phyloP scores from a whole-genome alignment of 2,888 invertebrate species.

The Tetropium fuscum region DNA sequence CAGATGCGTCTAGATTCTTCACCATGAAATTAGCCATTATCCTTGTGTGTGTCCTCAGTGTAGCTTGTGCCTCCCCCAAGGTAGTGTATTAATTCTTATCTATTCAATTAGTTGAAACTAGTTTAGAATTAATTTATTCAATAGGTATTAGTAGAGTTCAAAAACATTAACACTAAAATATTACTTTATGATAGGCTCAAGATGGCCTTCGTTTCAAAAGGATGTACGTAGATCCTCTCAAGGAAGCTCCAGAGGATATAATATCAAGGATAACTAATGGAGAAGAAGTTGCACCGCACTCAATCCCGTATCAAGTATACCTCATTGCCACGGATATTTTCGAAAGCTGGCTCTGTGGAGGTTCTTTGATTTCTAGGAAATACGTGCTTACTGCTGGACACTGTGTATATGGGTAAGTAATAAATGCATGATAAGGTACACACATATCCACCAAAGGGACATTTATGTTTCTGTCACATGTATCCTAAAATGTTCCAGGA shows the following conservation, averaged over 20 bases:
- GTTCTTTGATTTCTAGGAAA: slow-evolving; percentile 35
- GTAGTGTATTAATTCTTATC: neutral
- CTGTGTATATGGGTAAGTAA: slow-evolving; percentile 36
- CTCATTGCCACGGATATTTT: slow-evolving; percentile 3
- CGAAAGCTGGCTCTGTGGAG: slow-evolving; percentile 38
- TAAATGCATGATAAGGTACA: too few relatives aligned
- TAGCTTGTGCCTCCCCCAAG: slow-evolving; percentile 3
- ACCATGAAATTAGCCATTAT: slow-evolving; percentile 5
- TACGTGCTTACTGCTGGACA: slow-evolving; percentile 43
- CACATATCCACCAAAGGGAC: too few relatives aligned
- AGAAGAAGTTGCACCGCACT: slow-evolving; percentile 40
- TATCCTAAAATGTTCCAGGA: too few relatives aligned
- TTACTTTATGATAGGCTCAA: neutral
- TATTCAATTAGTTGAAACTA: neutral
- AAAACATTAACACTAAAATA: too few relatives aligned
- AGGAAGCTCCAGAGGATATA: neutral
- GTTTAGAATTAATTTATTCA: too few relatives aligned
- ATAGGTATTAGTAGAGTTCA: too few relatives aligned
- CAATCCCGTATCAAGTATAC: slow-evolving; percentile 41
- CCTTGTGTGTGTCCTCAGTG: neutral
- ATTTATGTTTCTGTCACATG: too few relatives aligned
- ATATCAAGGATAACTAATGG: slow-evolving; percentile 37
- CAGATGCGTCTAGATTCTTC: too few relatives aligned
- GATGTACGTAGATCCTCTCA: neutral
- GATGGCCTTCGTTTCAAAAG: neutral